Conservation (phyloP, 2,797 vertebrate genomes). For the Antennarius maculatus region DNA sequence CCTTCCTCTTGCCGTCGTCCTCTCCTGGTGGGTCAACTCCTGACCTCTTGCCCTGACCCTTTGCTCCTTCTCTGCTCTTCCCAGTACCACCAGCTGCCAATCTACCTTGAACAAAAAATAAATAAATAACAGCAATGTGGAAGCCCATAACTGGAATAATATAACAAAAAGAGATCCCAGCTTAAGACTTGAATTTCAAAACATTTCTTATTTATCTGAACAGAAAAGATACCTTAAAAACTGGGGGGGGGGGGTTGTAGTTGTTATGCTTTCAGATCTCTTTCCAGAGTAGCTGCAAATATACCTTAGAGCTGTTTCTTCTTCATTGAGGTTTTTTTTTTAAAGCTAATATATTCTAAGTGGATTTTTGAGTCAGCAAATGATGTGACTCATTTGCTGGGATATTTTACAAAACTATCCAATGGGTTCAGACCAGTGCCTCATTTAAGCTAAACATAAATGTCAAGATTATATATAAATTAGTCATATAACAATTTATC, state of each 20-base stretch:
- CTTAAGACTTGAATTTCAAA: constrained; percentile 11
- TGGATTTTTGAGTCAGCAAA: no score
- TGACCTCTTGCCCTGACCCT: constrained; percentile 53
- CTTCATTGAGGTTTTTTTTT: background rate
- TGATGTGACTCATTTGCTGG: background rate
- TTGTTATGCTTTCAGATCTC: constrained; percentile 2
- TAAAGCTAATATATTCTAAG: no score
- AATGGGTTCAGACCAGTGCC: no score
- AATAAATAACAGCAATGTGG: constrained; percentile 18
- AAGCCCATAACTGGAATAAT: constrained; percentile 24
- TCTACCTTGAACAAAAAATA: constrained; percentile 12
- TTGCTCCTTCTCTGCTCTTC: constrained; percentile 42
- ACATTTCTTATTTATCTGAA: constrained; percentile 38
- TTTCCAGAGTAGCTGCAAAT: constrained; percentile 7
- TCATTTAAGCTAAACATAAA: no score
- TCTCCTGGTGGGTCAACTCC: constrained; percentile 60
- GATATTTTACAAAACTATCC: background rate
- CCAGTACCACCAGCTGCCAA: constrained; percentile 63
- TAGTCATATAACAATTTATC: no score
- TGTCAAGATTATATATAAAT: no score
- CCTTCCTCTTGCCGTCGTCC: constrained; percentile 40
- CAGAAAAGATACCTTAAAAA: constrained; percentile 33
- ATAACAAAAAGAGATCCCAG: constrained; percentile 16
- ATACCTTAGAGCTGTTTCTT: background rate
- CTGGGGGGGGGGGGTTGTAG: background rate